Conservation (phyloP, 2,113 vertebrate genomes). For the Ictalurus furcatus region DNA sequence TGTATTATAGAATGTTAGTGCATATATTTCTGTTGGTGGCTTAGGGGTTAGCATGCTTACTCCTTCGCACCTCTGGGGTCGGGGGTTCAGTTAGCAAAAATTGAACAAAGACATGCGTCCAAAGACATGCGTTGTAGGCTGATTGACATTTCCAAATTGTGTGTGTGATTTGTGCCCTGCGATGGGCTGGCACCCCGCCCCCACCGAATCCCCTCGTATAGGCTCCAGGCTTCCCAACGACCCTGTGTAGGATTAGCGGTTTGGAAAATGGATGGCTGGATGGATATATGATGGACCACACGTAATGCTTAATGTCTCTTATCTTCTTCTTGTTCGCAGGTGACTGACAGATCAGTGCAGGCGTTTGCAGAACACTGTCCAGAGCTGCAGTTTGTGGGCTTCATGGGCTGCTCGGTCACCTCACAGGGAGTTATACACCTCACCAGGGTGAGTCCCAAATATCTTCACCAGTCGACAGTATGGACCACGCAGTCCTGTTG, state of each 20-base stretch:
- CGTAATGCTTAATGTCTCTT: background rate
- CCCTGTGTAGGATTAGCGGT: too few species aligned
- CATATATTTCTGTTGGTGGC: background rate
- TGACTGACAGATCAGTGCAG: slow-evolving; percentile 90
- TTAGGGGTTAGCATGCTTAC: too few species aligned
- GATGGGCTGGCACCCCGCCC: too few species aligned
- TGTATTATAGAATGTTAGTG: background rate
- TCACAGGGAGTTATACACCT: slow-evolving; percentile 97
- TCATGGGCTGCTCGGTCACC: slow-evolving; percentile 98
- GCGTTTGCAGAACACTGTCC: slow-evolving; percentile 95
- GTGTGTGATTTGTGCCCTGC: too few species aligned
- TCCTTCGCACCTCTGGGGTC: too few species aligned
- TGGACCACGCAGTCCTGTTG: background rate
- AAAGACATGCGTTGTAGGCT: too few species aligned
- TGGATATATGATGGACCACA: background rate
- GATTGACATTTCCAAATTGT: too few species aligned
- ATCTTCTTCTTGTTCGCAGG: slow-evolving; percentile 70
- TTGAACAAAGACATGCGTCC: too few species aligned
- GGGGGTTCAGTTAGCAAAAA: too few species aligned
- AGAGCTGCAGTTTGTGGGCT: slow-evolving; percentile 93
- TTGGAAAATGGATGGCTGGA: too few species aligned
- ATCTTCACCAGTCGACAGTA: background rate
- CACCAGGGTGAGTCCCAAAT: slow-evolving; percentile 79
- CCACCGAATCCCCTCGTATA: too few species aligned
- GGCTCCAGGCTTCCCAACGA: too few species aligned